Base-by-base conservation (phyloP, 2,888 invertebrate genomes). In the Ectemnius continuus region DNA sequence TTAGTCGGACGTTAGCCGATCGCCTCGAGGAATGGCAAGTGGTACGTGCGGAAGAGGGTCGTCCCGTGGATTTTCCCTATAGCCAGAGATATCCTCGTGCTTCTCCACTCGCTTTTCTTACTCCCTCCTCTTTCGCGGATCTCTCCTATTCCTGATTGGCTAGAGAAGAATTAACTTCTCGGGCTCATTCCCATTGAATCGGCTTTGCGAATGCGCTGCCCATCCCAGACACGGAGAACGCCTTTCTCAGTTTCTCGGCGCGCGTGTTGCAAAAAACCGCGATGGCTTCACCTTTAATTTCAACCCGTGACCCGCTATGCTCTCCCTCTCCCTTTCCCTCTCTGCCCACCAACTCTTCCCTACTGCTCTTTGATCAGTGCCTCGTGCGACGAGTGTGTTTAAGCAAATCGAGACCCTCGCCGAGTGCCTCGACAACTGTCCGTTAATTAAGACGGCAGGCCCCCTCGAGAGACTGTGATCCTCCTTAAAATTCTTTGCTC, bases 391-490 rank as follows among this genome's bases (percentile, higher is more conserved):
- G 78, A 62, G 59, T 68, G 59, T 26, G 69, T 75, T 70, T 47
- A 74, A 75, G 72, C 56, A 69, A 69, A 76, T 76, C 68, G 73
- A 69, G 68, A 26, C 65, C 59, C 62, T 16, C 67, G 36, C 61
- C 72, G 69, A 72, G 68, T 65, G 57, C 45, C 76, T 68, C 52
- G 48, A 16, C 46, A 46, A 64, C 61, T 56, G 61, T 70, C 69
- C 61, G 72, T 70, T 78, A 79, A 81, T 81, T 82, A 82, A 72
- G 63, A 8, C 23, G 56, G 11, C 52, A 61, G 62, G 48, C 26
- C 58, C 59, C 13, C 23, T 58, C 52, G 70, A 66, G 60, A 14
- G 46, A 4, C 59, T 28, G 36, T 11, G 11, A 62, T 56, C 56
- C 57, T 48, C 58, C 62, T 58, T 23, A 23, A 75, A 66, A 64